Evolutionary conservation across 2,113 vertebrate genomes (phyloP).

Genomic region (Halcyon senegalensis): DNA sequence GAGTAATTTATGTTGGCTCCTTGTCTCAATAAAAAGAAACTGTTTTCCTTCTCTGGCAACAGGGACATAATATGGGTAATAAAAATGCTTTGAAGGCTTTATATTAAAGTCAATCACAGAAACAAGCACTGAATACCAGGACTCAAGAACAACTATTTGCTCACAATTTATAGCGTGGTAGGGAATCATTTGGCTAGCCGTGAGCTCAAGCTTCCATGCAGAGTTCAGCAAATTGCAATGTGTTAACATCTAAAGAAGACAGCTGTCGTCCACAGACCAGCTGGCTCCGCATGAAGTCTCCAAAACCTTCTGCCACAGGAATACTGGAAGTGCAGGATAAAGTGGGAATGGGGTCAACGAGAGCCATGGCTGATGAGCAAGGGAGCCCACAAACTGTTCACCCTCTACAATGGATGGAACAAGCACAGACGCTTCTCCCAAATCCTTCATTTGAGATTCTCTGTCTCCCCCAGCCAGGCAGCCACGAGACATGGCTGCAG

Average conservation of each 20-base stretch:
- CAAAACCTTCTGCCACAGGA: neutral
- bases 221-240: neutral
- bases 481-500: neutral
- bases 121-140: constrained; percentile 9
- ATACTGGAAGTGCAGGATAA: neutral
- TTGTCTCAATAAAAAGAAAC: neutral
- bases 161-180: neutral
- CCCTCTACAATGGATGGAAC: neutral
- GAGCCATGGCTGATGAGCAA: neutral
- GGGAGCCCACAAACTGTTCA: neutral
- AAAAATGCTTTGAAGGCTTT: constrained; percentile 48
- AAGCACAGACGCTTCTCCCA: neutral
- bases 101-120: constrained; percentile 25
- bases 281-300: neutral
- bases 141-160: neutral
- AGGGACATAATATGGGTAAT: constrained; percentile 1
- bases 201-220: neutral
- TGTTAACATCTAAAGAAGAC: constrained; percentile 10
- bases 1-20: neutral
- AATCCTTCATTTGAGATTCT: neutral
- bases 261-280: constrained; percentile 6
- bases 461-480: neutral
- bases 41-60: constrained; percentile 13
- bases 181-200: constrained; percentile 5
- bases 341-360: neutral